Base-by-base conservation (phyloP, 2,888 invertebrate genomes). In the Cistogaster globosa region DNA sequence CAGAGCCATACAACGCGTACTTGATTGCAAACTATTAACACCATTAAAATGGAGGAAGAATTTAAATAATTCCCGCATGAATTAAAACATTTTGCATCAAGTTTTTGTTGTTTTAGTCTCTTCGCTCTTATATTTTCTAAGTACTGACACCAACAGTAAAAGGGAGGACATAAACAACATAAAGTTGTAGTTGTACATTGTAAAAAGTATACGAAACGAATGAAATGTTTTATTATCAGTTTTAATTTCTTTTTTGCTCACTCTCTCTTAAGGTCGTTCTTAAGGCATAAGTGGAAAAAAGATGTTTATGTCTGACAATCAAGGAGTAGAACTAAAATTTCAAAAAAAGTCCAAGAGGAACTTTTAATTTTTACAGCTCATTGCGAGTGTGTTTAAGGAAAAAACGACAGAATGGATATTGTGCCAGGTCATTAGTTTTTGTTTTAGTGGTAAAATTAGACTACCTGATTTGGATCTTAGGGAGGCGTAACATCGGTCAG, bases 11-110 rank as follows among this genome's bases (percentile, higher is more conserved):
- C 84, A 75, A 68, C 77, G 79, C 76, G 72, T 53, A 87, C 88
- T 87, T 90, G 88, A 90, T 90, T 88, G 88, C 88, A 88, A 87
- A 88, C 89, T 88, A 89, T 90, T 90, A 91, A 89, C 89, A 88
- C 88, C 88, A 89, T 90, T 89, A 87, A 89, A 88, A 87, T 88
- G 85, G 67, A 80, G 87, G 63, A 77, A 26, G 26, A 89, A 89
- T 91, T 88, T 89, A 88, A 88, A 89, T 89, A 88, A 90, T 88
- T 89, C 89, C 88, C 88, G 86, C 78, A 87, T 88, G 88, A 88
- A 88, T 88, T 88, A 86, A 88, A 89, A 88, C 82, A 86, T 87
- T 88, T 87, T 69, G 60, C 78, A 53, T 76, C 68, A 77, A 8
- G 51, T 71, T 18, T 45, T 14, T 26, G 55, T 32, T 26, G 26